Percentiles rank a stretch among this genome's conserved stretches.
phyloP scores from a whole-genome alignment of 64 coral and sea anemone species.

The Hydrozoanthus tunicans region DNA sequence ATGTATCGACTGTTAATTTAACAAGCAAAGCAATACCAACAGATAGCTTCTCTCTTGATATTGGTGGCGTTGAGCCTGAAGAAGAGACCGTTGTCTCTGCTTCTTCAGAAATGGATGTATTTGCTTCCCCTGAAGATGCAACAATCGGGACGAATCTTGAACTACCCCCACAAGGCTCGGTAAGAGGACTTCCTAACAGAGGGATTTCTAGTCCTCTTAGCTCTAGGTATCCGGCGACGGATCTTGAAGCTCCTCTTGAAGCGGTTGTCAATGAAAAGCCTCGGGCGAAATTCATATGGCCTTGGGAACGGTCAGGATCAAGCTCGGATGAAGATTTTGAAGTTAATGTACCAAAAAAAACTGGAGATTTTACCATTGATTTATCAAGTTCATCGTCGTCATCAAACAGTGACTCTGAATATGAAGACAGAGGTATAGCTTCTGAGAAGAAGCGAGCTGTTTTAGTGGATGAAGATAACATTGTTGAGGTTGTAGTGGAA shows the following conservation, averaged over 20 bases:
- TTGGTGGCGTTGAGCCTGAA: background rate
- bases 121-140: conserved; percentile 2
- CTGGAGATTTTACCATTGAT: conserved; percentile 11
- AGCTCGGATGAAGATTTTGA: background rate
- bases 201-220: background rate
- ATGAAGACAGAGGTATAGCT: background rate
- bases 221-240: background rate
- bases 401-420: background rate
- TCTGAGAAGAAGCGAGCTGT: no score
- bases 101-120: background rate
- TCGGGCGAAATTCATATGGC: conserved; percentile 1
- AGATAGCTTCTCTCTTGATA: background rate
- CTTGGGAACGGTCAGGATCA: background rate
- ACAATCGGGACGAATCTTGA: background rate
- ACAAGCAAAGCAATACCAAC: no score
- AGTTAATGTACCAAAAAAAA: background rate
- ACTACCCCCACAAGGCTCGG: no score
- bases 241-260: background rate
- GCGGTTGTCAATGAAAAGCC: background rate
- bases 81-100: background rate
- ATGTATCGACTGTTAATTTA: background rate
- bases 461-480: conserved; percentile 9
- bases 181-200: background rate
- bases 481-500: background rate
- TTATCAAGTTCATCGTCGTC: conserved; percentile 25